Base-by-base conservation (phyloP, 2,113 vertebrate species). In the Notarius lentiginosus region DNA sequence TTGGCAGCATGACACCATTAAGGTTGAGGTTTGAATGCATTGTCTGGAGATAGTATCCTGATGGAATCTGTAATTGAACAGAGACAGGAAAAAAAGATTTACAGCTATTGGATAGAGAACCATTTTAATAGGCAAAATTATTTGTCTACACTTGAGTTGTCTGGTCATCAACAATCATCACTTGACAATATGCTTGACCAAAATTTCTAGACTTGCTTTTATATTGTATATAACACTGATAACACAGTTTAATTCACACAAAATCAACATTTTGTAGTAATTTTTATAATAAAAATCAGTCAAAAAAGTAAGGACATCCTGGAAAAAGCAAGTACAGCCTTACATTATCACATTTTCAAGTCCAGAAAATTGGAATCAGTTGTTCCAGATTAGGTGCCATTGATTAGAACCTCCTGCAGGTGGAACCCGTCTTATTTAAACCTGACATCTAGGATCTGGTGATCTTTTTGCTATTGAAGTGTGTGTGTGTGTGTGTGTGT, bases 11-110 rank as follows among this genome's bases (percentile, higher is more conserved):
- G 88, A 95, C 93, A 61, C 95, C 94, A 66, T 89, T 91, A 84
- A 97, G 91, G 89, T 96, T 96, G 87, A 97, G 93, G 93, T 96
- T 97, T 90, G 97, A 98, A 93, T 98, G 96, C 96, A 99, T 96
- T 1, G 96, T 96, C 91, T 99, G 98, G 49, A 99, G 95, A 91
- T 97, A 99, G 91, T 96, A 99, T 85, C 96, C 96, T 22, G 98
- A 98, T 58, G 97, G 96, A 91, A 98, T 96, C 98, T 99, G 92
- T 79, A 58, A 79, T 70, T n/a, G 53, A 84, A 75, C 22, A 75
- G 55, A 27, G 53, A 41, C 34, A 58, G 18, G 10, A 30, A 27
- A 22, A 41, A 73, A 56, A 27, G 1, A 56, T 12, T 30, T 24
- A 51, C 7, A 20, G 4, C 11, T 77, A 12, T 77, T n/a, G 22